Evolutionary conservation across 2,888 invertebrate species (phyloP).

Genomic region (Odontomyia ornata): DNA sequence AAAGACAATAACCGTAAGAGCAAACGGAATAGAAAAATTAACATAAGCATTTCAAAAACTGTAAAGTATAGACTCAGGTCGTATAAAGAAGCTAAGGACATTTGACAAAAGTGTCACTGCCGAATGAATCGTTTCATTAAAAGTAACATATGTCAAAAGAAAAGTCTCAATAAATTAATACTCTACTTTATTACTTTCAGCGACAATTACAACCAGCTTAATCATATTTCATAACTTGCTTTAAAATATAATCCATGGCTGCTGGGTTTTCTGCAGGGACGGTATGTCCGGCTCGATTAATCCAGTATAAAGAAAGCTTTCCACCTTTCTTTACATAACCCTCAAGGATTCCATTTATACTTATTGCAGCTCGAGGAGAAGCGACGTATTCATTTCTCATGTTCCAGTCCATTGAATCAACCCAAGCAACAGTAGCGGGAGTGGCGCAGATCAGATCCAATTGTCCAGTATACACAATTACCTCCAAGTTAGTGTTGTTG

Average conservation of each 20-base stretch:
- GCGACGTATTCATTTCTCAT: conserved; percentile 69
- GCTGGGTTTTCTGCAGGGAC: conserved; percentile 76
- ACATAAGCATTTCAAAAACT: too few relatives aligned
- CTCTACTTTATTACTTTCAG: too few relatives aligned
- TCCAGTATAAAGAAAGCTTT: conserved; percentile 61
- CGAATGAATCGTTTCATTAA: too few relatives aligned
- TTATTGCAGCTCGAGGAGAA: conserved; percentile 68
- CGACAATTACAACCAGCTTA: not conserved
- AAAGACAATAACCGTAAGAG: too few relatives aligned
- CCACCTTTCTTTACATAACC: conserved; percentile 75
- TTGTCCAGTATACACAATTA: conserved; percentile 80
- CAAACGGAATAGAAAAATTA: too few relatives aligned
- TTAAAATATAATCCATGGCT: conserved; percentile 73
- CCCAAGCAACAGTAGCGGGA: conserved; percentile 79
- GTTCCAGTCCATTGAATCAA: conserved; percentile 74
- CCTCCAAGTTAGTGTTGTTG: conserved; percentile 72
- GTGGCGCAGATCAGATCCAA: conserved; percentile 86
- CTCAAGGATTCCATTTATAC: conserved; percentile 71
- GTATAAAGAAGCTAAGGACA: too few relatives aligned
- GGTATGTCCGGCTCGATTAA: conserved; percentile 63
- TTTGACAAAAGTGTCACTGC: too few relatives aligned
- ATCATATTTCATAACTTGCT: conserved; percentile 58
- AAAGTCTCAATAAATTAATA: too few relatives aligned
- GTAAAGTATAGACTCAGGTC: too few relatives aligned
- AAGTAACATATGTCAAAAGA: too few relatives aligned